These are phyloP conservation scores for Argentina silus DNA, from an alignment of 2,797 vertebrate species.

Conservation along the genomic window DNA sequence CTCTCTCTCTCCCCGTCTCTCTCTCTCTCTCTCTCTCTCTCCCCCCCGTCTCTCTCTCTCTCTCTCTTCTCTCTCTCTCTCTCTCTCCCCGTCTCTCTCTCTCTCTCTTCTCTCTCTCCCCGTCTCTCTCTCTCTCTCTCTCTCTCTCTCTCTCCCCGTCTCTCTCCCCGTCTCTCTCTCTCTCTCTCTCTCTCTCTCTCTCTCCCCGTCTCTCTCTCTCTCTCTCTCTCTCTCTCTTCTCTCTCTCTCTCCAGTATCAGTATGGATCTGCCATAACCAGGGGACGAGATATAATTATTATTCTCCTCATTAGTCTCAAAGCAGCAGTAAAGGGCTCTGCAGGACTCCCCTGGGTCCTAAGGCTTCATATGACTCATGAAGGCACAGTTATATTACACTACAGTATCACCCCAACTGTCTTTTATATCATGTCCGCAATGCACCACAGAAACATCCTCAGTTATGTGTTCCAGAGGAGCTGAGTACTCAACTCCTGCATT, in stretches of 20 bases:
- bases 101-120: too few species aligned
- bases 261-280: conserved; percentile 2
- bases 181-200: neutral
- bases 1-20: too few species aligned
- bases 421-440: neutral
- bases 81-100: too few species aligned
- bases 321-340: neutral
- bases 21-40: too few species aligned
- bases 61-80: too few species aligned
- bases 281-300: neutral
- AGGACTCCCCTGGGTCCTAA: conserved; percentile 15
- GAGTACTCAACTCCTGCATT: neutral
- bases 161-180: neutral
- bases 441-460: neutral
- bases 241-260: neutral
- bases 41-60: too few species aligned
- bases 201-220: too few species aligned
- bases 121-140: too few species aligned
- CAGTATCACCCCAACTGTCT: neutral
- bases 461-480: neutral
- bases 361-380: conserved; percentile 25
- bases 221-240: neutral
- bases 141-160: neutral
- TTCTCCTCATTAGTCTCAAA: neutral
- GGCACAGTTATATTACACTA: conserved; percentile 2